Conservation (phyloP, 2,797 vertebrate genomes). For the Lateolabrax maculatus region DNA sequence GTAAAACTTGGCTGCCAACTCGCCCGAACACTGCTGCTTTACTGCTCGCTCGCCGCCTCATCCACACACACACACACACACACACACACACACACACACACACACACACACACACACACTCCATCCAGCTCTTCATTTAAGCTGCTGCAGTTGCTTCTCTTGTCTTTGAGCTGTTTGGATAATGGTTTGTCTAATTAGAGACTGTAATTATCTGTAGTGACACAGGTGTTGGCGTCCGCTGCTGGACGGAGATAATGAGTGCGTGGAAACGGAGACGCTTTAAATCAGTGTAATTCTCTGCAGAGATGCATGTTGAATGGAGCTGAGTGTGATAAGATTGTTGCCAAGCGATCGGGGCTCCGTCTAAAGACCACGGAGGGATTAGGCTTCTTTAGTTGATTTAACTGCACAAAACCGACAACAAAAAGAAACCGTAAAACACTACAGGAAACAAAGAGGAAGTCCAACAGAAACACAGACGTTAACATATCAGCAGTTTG, state of each 20-base stretch:
- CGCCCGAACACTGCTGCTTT: constrained; percentile 87
- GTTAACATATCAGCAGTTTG: too few species aligned
- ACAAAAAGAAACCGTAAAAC: too few species aligned
- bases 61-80: constrained; percentile 95
- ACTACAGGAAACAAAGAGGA: too few species aligned
- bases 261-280: background rate
- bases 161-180: background rate
- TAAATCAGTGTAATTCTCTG: background rate
- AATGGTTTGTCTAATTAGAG: background rate
- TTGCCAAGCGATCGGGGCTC: background rate
- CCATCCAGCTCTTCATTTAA: too few species aligned
- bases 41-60: constrained; percentile 70
- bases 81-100: constrained; percentile 92
- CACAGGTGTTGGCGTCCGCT: background rate
- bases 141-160: background rate
- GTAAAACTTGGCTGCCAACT: background rate
- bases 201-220: background rate
- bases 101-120: constrained; percentile 90
- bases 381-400: too few species aligned
- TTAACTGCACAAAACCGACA: too few species aligned
- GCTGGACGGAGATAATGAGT: background rate
- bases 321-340: background rate
- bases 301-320: background rate
- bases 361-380: background rate
- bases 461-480: too few species aligned